Percentiles rank a stretch among this genome's conserved stretches.
Evolutionary conservation across 2,888 invertebrate genomes (phyloP).

Genomic region (Ethmia dodecea): DNA sequence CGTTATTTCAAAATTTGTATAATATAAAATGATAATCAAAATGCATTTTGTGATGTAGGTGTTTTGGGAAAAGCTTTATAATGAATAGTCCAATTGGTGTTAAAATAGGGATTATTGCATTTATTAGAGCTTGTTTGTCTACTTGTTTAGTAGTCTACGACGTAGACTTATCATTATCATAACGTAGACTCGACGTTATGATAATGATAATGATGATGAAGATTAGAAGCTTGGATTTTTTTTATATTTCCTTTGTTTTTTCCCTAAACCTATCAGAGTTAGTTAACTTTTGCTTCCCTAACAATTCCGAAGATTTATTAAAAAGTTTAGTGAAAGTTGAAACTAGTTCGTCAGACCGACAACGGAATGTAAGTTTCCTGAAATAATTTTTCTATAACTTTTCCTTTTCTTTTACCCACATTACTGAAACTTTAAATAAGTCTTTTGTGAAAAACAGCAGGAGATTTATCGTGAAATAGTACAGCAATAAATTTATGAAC

Average conservation of each 20-base stretch:
- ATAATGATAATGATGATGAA: neutral
- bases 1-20: no score
- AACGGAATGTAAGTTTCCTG: constrained; percentile 17
- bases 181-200: no score
- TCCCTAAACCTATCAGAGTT: no score
- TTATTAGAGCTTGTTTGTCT: no score
- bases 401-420: constrained; percentile 17
- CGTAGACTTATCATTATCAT: no score
- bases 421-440: constrained; percentile 10
- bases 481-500: neutral
- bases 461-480: neutral
- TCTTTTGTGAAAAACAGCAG: constrained; percentile 7
- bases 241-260: no score
- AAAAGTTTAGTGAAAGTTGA: constrained; percentile 21
- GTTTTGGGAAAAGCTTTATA: no score
- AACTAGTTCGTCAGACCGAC: constrained; percentile 17
- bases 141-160: no score
- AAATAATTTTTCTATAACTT: neutral
- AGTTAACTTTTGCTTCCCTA: neutral
- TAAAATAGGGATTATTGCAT: no score
- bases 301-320: constrained; percentile 23
- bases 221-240: neutral
- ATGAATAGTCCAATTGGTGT: no score
- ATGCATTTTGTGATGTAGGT: no score
- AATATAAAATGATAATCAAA: no score